Evolutionary conservation across 1,140 invertebrate species (phyloP).

Genomic region (Saccostrea glomerata): DNA sequence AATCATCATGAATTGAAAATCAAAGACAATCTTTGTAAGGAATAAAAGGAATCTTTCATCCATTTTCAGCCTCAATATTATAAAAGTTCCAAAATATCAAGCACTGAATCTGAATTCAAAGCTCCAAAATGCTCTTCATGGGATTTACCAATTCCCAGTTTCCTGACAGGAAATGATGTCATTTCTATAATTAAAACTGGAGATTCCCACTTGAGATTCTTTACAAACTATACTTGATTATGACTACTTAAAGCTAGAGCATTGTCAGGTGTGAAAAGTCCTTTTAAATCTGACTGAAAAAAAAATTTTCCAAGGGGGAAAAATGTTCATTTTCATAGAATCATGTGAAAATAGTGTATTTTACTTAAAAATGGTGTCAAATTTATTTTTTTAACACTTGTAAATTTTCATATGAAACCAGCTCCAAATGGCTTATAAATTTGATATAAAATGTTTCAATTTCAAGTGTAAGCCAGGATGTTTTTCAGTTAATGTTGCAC

Average conservation of each 20-base stretch:
- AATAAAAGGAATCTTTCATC: background rate
- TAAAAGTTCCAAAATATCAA: background rate
- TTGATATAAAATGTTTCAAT: background rate
- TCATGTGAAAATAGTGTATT: background rate
- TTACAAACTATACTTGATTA: background rate
- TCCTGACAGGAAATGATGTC: background rate
- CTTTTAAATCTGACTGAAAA: background rate
- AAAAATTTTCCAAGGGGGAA: background rate
- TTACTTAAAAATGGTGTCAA: background rate
- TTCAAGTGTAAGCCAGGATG: background rate
- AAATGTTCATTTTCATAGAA: background rate
- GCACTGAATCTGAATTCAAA: background rate
- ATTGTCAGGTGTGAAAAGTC: background rate
- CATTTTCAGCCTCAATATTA: background rate
- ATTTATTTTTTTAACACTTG: background rate
- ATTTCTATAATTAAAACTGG: background rate
- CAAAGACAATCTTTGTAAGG: background rate
- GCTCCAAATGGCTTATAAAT: background rate
- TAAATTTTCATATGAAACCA: background rate
- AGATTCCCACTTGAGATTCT: slow-evolving; percentile 25
- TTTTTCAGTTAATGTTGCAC: background rate
- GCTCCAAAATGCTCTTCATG: background rate
- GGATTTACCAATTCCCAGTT: background rate
- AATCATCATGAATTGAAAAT: background rate
- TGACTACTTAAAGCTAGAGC: slow-evolving; percentile 2